Conservation (phyloP, 2,888 invertebrate genomes). For the Eristalis intricaria region DNA sequence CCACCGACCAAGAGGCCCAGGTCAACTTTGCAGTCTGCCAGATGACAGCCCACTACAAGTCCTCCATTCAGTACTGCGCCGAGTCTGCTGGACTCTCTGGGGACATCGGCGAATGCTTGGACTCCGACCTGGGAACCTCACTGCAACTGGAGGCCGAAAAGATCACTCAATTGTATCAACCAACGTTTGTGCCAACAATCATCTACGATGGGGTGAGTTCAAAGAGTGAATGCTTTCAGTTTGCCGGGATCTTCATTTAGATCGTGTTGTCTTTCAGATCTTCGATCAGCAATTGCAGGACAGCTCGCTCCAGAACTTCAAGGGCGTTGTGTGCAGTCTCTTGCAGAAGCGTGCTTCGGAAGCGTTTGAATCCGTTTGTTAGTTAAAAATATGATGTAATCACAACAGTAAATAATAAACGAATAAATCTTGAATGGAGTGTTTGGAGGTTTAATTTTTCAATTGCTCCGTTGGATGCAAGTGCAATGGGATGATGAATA, state of each 20-base stretch:
- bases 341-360: conserved; percentile 73
- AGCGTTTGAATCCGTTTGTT: conserved; percentile 67
- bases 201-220: conserved; percentile 81
- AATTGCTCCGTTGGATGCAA: no score
- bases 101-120: conserved; percentile 80
- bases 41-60: conserved; percentile 81
- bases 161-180: conserved; percentile 79
- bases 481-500: no score
- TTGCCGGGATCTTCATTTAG: not conserved
- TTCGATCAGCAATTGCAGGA: conserved; percentile 81
- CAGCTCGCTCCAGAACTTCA: conserved; percentile 80
- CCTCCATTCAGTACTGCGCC: conserved; percentile 80
- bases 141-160: conserved; percentile 82
- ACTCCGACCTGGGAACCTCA: conserved; percentile 79
- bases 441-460: no score
- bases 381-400: not conserved
- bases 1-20: conserved; percentile 79
- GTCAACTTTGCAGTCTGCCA: conserved; percentile 83
- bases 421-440: not conserved
- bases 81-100: conserved; percentile 78
- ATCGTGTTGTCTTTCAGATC: conserved; percentile 75
- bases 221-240: conserved; percentile 73
- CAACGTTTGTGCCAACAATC: conserved; percentile 83
- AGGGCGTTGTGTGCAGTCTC: conserved; percentile 80
- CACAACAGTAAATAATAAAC: not conserved